A percentile compares a stretch with the other conserved stretches of the same genome.
These are phyloP conservation scores for Tautogolabrus adspersus DNA, from an alignment of 2,113 vertebrate genomes.

Conservation along the genomic window DNA sequence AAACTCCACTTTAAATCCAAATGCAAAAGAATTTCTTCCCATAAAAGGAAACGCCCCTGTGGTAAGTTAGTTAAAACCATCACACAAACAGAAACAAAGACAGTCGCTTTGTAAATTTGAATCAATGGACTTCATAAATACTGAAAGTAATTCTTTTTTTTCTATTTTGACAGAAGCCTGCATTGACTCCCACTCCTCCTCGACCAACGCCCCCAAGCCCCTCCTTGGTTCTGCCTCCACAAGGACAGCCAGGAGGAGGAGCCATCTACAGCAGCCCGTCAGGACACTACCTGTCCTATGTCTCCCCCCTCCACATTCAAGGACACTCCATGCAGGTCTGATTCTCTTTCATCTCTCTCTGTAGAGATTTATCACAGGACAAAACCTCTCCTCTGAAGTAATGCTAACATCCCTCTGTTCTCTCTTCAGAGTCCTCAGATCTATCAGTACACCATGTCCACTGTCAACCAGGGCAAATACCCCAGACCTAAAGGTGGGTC, in stretches of 20 bases:
- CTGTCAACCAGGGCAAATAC: constrained; percentile 89
- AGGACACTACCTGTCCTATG: constrained; percentile 69
- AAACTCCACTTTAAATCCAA: constrained; percentile 64
- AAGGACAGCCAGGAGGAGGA: constrained; percentile 39
- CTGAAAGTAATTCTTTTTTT: background rate
- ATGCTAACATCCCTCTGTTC: background rate
- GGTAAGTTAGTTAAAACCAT: constrained; percentile 31
- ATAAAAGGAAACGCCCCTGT: constrained; percentile 22
- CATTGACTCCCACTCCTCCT: constrained; percentile 31
- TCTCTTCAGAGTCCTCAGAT: constrained; percentile 85
- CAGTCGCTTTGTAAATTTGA: too few relatives aligned
- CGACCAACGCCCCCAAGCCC: constrained; percentile 49
- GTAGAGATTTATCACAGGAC: background rate
- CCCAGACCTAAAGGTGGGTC: constrained; percentile 83
- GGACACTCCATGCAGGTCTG: constrained; percentile 64
- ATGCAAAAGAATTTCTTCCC: constrained; percentile 66
- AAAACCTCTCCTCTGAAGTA: background rate
- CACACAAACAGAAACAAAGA: background rate
- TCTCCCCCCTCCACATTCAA: constrained; percentile 84
- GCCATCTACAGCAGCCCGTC: constrained; percentile 61
- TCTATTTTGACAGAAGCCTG: constrained; percentile 43
- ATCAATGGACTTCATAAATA: too few relatives aligned
- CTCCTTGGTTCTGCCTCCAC: constrained; percentile 42
- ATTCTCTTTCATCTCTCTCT: too few relatives aligned
- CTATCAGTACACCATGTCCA: constrained; percentile 87